Percentiles rank a stretch among this genome's conserved stretches.
Conservation (phyloP, 2,113 vertebrate genomes). For the Crotalus helleri region DNA sequence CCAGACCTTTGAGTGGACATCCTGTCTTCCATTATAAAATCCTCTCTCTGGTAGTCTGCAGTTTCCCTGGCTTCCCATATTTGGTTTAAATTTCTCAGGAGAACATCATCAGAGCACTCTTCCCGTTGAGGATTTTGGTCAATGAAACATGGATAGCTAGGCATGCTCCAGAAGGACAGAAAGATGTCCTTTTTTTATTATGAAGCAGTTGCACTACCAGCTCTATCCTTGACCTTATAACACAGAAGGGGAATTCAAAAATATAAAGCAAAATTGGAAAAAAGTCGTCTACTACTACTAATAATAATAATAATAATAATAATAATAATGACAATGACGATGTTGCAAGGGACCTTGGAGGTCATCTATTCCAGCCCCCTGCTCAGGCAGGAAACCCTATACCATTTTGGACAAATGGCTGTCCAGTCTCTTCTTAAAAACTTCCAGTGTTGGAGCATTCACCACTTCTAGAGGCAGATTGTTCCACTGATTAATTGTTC, state of each 20-base stretch:
- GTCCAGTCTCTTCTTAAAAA: too few relatives aligned
- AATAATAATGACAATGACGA: too few relatives aligned
- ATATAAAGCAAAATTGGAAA: background rate
- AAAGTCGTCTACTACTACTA: too few relatives aligned
- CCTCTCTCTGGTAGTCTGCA: background rate
- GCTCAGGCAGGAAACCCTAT: too few relatives aligned
- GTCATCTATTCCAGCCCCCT: too few relatives aligned
- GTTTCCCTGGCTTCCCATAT: background rate
- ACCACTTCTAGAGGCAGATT: too few relatives aligned
- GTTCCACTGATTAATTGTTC: too few relatives aligned
- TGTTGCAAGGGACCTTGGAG: too few relatives aligned
- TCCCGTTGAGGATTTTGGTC: background rate
- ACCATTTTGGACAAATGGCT: too few relatives aligned
- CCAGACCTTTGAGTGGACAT: background rate
- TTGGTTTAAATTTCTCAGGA: background rate
- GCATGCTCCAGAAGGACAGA: background rate
- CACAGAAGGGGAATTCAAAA: background rate
- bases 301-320: too few relatives aligned
- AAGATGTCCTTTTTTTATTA: background rate
- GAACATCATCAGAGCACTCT: background rate
- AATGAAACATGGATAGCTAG: background rate
- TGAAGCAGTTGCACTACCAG: background rate
- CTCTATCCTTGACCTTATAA: background rate
- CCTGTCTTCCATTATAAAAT: background rate
- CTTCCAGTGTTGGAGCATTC: too few relatives aligned